Percentiles rank a stretch among this genome's conserved stretches.
Evolutionary conservation across 2,888 invertebrate genomes (phyloP).

Genomic region (Margaritifera margaritifera): DNA sequence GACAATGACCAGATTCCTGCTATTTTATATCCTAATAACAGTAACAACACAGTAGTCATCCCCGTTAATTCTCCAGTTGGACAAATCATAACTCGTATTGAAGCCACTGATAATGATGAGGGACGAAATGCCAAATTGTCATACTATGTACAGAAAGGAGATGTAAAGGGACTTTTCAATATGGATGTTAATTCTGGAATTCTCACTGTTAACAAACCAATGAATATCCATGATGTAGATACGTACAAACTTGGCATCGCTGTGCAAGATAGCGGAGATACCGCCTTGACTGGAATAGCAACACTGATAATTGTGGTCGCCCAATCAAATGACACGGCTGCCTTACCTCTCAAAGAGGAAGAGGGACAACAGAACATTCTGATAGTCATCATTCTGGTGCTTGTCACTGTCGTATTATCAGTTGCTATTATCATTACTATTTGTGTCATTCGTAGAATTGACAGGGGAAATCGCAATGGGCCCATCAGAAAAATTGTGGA

Average conservation of each 20-base stretch:
- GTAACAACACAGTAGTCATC: slow-evolving; percentile 58
- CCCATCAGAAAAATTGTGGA: slow-evolving; percentile 30
- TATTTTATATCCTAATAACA: slow-evolving; percentile 59
- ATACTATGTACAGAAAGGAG: slow-evolving; percentile 88
- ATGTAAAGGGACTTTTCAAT: slow-evolving; percentile 72
- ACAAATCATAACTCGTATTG: slow-evolving; percentile 76
- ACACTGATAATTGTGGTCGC: slow-evolving; percentile 43
- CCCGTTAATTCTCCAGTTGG: slow-evolving; percentile 53
- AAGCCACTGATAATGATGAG: slow-evolving; percentile 93
- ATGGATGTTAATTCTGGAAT: slow-evolving; percentile 72
- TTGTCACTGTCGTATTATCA: slow-evolving; percentile 55
- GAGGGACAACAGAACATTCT: slow-evolving; percentile 50
- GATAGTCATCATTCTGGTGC: slow-evolving; percentile 55
- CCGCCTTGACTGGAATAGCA: slow-evolving; percentile 44
- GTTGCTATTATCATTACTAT: slow-evolving; percentile 55
- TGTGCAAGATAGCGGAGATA: slow-evolving; percentile 56
- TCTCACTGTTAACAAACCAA: slow-evolving; percentile 60
- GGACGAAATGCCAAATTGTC: slow-evolving; percentile 94
- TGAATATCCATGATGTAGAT: slow-evolving; percentile 47
- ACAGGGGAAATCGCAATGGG: slow-evolving; percentile 37
- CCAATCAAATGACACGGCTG: slow-evolving; percentile 47
- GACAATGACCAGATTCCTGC: slow-evolving; percentile 95
- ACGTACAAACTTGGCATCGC: slow-evolving; percentile 54
- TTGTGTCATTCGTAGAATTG: slow-evolving; percentile 50
- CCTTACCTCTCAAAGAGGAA: slow-evolving; percentile 23